Evolutionary conservation across 2,113 vertebrate species (phyloP).

Genomic region (Thoracochromis brauschi): DNA sequence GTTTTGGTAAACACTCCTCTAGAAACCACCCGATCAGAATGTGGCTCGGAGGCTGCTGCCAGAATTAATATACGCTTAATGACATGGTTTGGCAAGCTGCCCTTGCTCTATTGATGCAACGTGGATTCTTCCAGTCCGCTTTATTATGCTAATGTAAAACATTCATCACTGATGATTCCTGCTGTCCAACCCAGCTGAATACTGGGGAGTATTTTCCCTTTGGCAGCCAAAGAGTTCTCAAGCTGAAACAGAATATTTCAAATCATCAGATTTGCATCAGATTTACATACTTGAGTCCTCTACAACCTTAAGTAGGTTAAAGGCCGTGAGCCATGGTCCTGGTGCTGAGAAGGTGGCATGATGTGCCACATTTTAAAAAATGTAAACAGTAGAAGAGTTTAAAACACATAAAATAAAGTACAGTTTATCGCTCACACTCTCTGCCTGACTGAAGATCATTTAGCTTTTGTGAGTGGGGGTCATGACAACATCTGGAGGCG

Average conservation of each 20-base stretch:
- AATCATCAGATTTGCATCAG: slow-evolving; percentile 35
- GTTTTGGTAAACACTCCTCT: slow-evolving; percentile 69
- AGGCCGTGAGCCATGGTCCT: not conserved
- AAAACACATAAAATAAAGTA: not conserved
- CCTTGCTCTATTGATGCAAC: slow-evolving; percentile 59
- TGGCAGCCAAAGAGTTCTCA: not conserved
- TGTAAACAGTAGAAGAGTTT: not conserved
- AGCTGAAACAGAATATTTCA: slow-evolving; percentile 25
- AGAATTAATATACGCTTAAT: slow-evolving; percentile 70
- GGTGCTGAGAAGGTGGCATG: not conserved
- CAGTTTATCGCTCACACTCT: not conserved
- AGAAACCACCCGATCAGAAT: slow-evolving; percentile 68
- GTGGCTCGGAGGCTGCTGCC: slow-evolving; percentile 50
- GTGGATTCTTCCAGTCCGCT: slow-evolving; percentile 51
- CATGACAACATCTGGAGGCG: slow-evolving; percentile 62
- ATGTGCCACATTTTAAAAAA: not conserved
- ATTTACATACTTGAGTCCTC: slow-evolving; percentile 30
- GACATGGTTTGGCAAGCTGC: slow-evolving; percentile 62
- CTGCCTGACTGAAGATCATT: not conserved
- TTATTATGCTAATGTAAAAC: slow-evolving; percentile 64
- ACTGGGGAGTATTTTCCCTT: slow-evolving; percentile 9
- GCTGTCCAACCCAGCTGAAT: slow-evolving; percentile 22
- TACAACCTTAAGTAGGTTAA: slow-evolving; percentile 8
- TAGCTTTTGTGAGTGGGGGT: slow-evolving; percentile 18
- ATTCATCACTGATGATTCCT: slow-evolving; percentile 39